Evolutionary conservation across 2,888 invertebrate species (phyloP).

Genomic region (Bembecia ichneumoniformis): DNA sequence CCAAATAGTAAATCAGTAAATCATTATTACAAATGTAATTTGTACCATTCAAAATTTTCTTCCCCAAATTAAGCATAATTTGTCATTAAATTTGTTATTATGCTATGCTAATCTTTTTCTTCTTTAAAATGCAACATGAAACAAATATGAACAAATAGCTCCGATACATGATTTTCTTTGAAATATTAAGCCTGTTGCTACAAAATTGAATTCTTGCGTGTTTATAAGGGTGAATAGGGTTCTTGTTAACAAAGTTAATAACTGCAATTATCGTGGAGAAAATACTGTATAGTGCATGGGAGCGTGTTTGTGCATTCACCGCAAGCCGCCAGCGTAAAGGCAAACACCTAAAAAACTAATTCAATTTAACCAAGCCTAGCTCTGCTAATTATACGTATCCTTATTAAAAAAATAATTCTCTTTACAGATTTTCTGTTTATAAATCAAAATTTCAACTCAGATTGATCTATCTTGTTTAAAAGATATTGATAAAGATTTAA

Average conservation of each 20-base stretch:
- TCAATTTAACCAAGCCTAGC: slow-evolving; percentile 19
- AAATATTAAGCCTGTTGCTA: background rate
- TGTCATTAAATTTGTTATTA: too few species aligned
- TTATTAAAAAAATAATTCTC: slow-evolving; percentile 8
- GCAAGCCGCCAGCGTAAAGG: slow-evolving; percentile 29
- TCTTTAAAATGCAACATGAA: too few species aligned
- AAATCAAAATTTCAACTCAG: too few species aligned
- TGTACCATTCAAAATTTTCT: too few species aligned
- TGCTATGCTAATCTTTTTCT: too few species aligned
- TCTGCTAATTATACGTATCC: slow-evolving; percentile 30
- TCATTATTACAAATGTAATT: too few species aligned
- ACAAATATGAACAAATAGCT: too few species aligned
- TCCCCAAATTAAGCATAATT: too few species aligned
- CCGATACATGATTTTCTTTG: too few species aligned
- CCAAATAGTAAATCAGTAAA: too few species aligned
- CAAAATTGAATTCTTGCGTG: background rate
- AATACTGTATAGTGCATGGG: slow-evolving; percentile 20
- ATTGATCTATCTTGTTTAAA: too few species aligned
- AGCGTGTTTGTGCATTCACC: slow-evolving; percentile 35
- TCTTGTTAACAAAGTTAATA: slow-evolving; percentile 20
- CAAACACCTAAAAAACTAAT: slow-evolving; percentile 19
- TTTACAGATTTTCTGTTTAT: background rate
- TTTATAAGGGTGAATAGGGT: background rate
- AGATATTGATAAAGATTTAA: too few species aligned
- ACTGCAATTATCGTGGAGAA: slow-evolving; percentile 34